These are phyloP conservation scores for Phyllostomus discolor DNA, from an alignment of 2,113 vertebrate genomes.

Conservation along the genomic window DNA sequence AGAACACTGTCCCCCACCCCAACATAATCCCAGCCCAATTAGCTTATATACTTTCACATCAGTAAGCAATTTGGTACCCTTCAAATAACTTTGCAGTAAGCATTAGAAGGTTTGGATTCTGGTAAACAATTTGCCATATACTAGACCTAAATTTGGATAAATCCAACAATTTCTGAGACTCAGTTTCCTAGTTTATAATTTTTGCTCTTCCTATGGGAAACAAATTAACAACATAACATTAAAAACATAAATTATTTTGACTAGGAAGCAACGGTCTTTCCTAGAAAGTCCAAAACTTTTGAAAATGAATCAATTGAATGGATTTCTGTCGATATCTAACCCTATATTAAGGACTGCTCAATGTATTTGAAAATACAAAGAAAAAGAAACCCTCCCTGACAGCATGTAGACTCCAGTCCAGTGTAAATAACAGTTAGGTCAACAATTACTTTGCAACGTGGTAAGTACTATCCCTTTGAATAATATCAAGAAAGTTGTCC, in stretches of 20 bases:
- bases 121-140: too few species aligned
- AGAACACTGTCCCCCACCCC: not conserved
- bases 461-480: not conserved
- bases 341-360: not conserved
- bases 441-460: not conserved
- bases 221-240: not conserved
- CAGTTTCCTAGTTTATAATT: not conserved
- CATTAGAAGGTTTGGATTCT: not conserved
- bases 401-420: not conserved
- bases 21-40: not conserved
- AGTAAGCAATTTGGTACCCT: not conserved
- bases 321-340: not conserved
- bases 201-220: not conserved
- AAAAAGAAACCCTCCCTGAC: not conserved
- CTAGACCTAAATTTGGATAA: not conserved
- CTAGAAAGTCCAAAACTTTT: not conserved
- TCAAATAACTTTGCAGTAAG: fast-evolving
- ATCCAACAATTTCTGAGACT: not conserved
- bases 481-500: not conserved
- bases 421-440: not conserved
- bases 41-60: not conserved
- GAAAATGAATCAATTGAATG: not conserved
- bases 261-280: not conserved
- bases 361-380: not conserved
- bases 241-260: not conserved